Evolutionary conservation across 2,113 vertebrate species (phyloP), one percentile per base, ranked within the genome.

Genomic region (Leucoraja erinaceus): DNA sequence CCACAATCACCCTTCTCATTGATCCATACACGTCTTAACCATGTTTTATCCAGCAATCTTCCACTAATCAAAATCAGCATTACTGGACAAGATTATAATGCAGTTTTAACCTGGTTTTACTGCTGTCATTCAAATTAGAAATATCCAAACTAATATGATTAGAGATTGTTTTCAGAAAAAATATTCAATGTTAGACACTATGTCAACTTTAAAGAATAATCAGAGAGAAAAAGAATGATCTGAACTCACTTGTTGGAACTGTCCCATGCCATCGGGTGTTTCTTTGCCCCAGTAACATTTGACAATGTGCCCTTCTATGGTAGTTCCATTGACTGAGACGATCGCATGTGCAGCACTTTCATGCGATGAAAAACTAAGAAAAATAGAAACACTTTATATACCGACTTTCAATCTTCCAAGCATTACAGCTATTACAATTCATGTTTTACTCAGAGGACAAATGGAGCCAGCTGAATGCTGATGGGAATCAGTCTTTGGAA

Each of bases 261-360:
- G 97, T 93, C 94, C 98, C 95, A 97, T 95, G 97, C 98, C 97
- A 95, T 99, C 99, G 0, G 98, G 97, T 0, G 97, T 99, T 95
- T 99, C 99, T 96, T 99, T 99, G 93, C 98, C 99, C 99, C 99
- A 99, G 94, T 98, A 99, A 94, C 99, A 99, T 94, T 99, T 99
- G 90, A 99, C 99, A 4, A 98, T 95, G 93, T 99, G 97, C 47
- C 98, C 98, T 94, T 99, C 99, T 94, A 99, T 97, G 91, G 97
- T 96, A 11, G 98, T 98, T 74, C 98, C 98, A 31, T 99, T 99
- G 95, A 99, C 98, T 0, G 98, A 98, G 93, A 99, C 99, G 93
- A 99, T 99, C 33, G 99, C 99, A 75, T 99, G 98, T 0, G 99
- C 99, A 0, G 99, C 98, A 47, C 97, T 98, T 96, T 99, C 98